Evolutionary conservation across 2,888 invertebrate genomes (phyloP), one percentile per base, ranked within the genome.

Genomic region (Tenthredo distinguenda): DNA sequence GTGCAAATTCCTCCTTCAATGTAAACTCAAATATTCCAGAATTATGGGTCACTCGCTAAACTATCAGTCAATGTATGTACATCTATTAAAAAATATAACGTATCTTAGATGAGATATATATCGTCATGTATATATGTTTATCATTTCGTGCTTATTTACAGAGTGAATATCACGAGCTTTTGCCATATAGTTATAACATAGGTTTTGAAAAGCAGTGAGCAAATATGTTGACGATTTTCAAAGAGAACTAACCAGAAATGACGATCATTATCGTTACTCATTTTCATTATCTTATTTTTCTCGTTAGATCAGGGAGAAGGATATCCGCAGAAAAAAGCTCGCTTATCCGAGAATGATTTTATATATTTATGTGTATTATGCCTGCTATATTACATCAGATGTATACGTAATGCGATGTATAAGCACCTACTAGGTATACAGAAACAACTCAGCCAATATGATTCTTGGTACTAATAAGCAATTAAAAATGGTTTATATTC

Each of bases 401-500:
- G 47, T 47, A 55, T 55, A 21, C 31, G 55, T 77, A 72, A 7
- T 47, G 47, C 76, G 15, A 15, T 10, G 21, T 15, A 47, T 26
- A 55, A 55, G 7, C 34, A 55, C 21, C n/a, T n/a, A n/a, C n/a
- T n/a, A n/a, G n/a, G n/a, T 18, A 55, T 40, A 77, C 34, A 55
- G 18, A 55, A 50, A 31, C 2, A 37, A 50, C 40, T 21, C 58
- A 62, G 40, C 62, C 58, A 26, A 81, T 58, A 81, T 81, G 21
- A 10, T 12, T 26, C 40, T 81, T 37, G 37, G 21, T 62, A 26
- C 62, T 81, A 81, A 81, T 62, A 40, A 58, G 58, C 81, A 81
- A 81, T 81, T 81, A 81, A 81, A 81, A 62, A 62, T 81, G 81
- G 81, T 81, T 81, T 81, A 81, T 37, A 81, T 81, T 81, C 40